Evolutionary conservation across 2,113 vertebrate genomes (phyloP).

Genomic region (Nematolebias whitei): DNA sequence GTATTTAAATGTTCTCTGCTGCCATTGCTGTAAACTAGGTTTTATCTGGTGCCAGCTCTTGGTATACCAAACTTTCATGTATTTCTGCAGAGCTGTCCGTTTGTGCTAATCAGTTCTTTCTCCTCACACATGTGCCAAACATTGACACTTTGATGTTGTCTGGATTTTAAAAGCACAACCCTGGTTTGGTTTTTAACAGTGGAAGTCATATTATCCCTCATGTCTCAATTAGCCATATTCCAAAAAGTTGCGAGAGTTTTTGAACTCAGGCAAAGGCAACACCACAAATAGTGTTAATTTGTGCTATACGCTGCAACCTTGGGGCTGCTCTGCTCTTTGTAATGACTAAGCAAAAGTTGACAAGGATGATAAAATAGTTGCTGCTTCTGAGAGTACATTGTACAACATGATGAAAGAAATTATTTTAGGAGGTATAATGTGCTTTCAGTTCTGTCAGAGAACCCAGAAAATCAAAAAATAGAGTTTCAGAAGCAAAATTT

Average conservation of each 20-base stretch:
- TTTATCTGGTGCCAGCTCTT: conserved; percentile 41
- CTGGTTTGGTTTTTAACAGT: conserved; percentile 28
- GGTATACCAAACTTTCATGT: conserved; percentile 58
- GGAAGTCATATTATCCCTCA: conserved; percentile 8
- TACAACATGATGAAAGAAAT: conserved; percentile 21
- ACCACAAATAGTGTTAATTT: conserved; percentile 38
- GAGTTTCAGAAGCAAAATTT: not conserved
- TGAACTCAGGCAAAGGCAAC: conserved; percentile 30
- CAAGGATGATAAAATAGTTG: conserved; percentile 42
- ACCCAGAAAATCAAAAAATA: not conserved
- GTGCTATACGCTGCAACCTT: conserved; percentile 44
- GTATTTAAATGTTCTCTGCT: conserved; percentile 50
- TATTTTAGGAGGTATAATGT: not conserved
- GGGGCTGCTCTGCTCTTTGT: conserved; percentile 36
- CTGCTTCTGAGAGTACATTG: conserved; percentile 11
- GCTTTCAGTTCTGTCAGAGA: conserved; percentile 11
- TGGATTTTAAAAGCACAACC: conserved; percentile 47
- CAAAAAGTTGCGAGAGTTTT: conserved; percentile 22
- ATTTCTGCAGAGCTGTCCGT: conserved; percentile 40
- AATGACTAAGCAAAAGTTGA: conserved; percentile 58
- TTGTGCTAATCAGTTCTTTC: conserved; percentile 36
- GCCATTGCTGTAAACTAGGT: conserved; percentile 62
- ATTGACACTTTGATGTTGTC: conserved; percentile 30
- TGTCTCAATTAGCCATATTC: conserved; percentile 29
- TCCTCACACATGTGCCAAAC: conserved; percentile 40